These are phyloP conservation scores for Protobothrops mucrosquamatus DNA, from an alignment of 2,113 vertebrate species.

Conservation along the genomic window DNA sequence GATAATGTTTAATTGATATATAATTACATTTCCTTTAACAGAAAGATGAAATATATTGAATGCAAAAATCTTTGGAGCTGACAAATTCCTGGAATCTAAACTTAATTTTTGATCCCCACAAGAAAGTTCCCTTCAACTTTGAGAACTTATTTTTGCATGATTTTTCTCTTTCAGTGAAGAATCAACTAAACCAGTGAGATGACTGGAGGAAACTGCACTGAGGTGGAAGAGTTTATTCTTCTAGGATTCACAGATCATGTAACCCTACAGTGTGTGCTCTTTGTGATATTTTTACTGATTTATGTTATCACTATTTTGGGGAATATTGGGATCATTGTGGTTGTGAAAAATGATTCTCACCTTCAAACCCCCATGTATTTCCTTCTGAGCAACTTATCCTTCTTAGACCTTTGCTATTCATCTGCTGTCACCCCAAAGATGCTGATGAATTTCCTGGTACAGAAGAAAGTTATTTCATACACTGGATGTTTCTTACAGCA, in stretches of 20 bases:
- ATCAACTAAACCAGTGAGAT: background rate
- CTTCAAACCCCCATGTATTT: background rate
- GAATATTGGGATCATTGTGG: background rate
- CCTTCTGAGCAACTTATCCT: background rate
- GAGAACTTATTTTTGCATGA: background rate
- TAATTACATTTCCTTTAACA: background rate
- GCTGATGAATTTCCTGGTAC: background rate
- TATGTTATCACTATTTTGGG: background rate
- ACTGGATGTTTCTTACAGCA: background rate
- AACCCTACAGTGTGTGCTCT: background rate
- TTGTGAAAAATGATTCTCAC: background rate
- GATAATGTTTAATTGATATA: background rate
- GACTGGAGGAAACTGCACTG: background rate
- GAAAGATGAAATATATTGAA: background rate
- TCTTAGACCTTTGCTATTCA: background rate
- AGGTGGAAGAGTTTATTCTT: too few relatives aligned
- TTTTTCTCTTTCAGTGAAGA: background rate
- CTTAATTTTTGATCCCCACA: background rate
- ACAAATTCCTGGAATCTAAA: background rate
- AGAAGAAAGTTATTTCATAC: background rate
- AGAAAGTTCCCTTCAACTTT: background rate
- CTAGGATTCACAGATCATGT: background rate
- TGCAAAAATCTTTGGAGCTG: background rate
- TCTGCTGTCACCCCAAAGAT: background rate
- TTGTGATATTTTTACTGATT: background rate